Conservation (phyloP, 2,888 invertebrate genomes). For the Ophraella communa region DNA sequence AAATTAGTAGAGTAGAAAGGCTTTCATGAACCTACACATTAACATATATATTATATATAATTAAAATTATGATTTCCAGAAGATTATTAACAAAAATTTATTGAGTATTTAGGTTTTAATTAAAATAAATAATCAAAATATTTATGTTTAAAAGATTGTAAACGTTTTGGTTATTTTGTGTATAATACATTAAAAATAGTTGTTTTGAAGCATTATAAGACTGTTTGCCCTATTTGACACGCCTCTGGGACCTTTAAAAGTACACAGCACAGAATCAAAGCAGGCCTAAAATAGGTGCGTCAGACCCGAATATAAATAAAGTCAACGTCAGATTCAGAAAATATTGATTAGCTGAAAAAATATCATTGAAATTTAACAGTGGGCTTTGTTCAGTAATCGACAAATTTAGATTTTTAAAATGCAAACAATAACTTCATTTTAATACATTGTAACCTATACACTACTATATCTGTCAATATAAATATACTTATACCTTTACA, state of each 20-base stretch:
- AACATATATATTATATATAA: too few species aligned
- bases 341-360: constrained; percentile 52
- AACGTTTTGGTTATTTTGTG: background rate
- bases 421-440: constrained; percentile 5
- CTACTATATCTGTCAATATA: constrained; percentile 7
- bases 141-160: background rate
- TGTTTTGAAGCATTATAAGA: background rate
- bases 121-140: background rate
- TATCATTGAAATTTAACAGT: constrained; percentile 26
- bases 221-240: constrained; percentile 19
- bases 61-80: too few species aligned
- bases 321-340: constrained; percentile 54
- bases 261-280: constrained; percentile 40
- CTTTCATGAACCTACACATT: too few species aligned
- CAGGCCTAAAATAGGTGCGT: constrained; percentile 47
- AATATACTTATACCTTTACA: background rate
- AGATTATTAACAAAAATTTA: too few species aligned
- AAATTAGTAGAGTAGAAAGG: too few species aligned
- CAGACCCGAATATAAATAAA: constrained; percentile 53
- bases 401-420: constrained; percentile 17
- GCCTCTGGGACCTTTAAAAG: constrained; percentile 38
- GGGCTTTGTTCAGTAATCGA: constrained; percentile 18
- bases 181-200: background rate
- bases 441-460: background rate
- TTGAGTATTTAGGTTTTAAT: too few species aligned